Percentiles rank a stretch among this genome's conserved stretches.
Evolutionary conservation across 2,888 invertebrate genomes (phyloP).

Genomic region (Drosophila kokeensis): DNA sequence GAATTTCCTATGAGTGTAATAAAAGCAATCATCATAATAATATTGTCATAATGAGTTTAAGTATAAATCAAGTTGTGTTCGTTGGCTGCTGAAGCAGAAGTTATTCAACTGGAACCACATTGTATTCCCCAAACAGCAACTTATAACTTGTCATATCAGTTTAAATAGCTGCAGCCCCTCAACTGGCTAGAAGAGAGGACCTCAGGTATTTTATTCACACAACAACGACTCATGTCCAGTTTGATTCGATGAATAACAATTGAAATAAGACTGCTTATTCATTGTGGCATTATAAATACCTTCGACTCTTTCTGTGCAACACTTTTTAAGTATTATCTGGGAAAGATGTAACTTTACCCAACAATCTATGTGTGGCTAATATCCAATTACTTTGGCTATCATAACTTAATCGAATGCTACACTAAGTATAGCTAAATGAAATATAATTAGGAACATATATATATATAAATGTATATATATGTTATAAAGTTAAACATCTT

Average conservation of each 20-base stretch:
- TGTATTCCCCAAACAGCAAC: slow-evolving; percentile 4
- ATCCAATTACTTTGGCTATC: background rate
- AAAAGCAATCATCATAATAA: slow-evolving; percentile 37
- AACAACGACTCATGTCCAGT: background rate
- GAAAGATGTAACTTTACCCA: background rate
- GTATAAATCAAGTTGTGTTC: slow-evolving; percentile 30
- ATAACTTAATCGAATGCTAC: background rate
- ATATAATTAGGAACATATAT: background rate
- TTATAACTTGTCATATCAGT: slow-evolving; percentile 7
- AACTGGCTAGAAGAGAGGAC: background rate
- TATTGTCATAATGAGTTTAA: slow-evolving; percentile 44
- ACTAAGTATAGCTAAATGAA: background rate
- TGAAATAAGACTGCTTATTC: background rate
- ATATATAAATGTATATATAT: background rate
- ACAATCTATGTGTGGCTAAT: background rate
- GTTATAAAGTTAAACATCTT: background rate
- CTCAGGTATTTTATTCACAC: background rate
- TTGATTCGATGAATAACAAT: background rate
- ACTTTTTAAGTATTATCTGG: background rate
- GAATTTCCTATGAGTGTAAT: slow-evolving; percentile 11
- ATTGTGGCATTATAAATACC: background rate
- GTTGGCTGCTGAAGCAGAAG: background rate
- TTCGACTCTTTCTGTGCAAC: background rate
- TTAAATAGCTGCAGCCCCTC: background rate
- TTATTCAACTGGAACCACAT: background rate